Evolutionary conservation across 2,888 invertebrate genomes (phyloP), one percentile per base, ranked within the genome.

Genomic region (Lypha dubia): DNA sequence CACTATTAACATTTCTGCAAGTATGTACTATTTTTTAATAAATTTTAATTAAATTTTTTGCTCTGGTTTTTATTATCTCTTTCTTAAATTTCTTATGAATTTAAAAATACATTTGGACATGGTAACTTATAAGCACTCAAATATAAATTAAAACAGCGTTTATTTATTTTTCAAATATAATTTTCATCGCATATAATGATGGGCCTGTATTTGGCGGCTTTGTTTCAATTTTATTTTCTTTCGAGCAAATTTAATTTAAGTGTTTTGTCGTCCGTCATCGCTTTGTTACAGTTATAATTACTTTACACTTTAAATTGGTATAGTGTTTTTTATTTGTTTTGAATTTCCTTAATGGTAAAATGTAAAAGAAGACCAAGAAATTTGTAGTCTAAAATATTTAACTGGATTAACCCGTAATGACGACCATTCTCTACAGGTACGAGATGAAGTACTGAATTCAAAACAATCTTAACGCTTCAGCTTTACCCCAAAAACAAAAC

Each of bases 401-500:
- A 81, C 81, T 84, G 84, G 77, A 81, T 84, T 84, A 84, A 81
- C 79, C 85, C 81, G 84, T 84, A 84, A 79, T 84, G 82, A 84
- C 87, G 87, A 87, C 86, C 87, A 87, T 86, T 85, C 87, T 86
- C 81, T 86, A 83, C 86, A 87, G 87, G 86, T 86, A 86, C 85
- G 86, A 86, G 87, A 79, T 87, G 86, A 85, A 87, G 87, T 86
- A 87, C 87, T 87, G 87, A 87, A 86, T 86, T 86, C 83, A 80
- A 83, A 86, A 84, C 85, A 86, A 87, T 87, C 86, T 87, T 86
- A 86, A 87, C 85, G 86, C 86, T 86, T 85, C 80, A 87, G 85
- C 83, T 86, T 87, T 86, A 86, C 87, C 87, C 86, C 79, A 83
- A 86, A n/a, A 82, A 79, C 83, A 81, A 85, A 77, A 79, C 83